Percentiles rank a stretch among this genome's conserved stretches.
Evolutionary conservation across 2,888 invertebrate genomes (phyloP).

Genomic region (Pyrrhosoma nymphula): DNA sequence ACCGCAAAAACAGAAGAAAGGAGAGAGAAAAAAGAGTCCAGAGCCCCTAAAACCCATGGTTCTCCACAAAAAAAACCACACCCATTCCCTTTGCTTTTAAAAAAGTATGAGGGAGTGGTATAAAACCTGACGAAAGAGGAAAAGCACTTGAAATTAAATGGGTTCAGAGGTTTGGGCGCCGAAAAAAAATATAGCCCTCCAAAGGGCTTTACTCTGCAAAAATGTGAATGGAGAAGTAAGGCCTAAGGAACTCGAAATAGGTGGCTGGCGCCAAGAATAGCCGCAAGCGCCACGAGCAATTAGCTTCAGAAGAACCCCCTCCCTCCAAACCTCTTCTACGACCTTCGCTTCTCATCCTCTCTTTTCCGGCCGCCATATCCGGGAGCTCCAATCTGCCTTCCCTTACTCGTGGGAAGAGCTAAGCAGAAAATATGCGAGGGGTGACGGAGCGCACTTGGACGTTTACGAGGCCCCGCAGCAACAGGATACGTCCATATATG

Average conservation of each 20-base stretch:
- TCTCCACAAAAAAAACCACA: no score
- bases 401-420: neutral
- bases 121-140: neutral
- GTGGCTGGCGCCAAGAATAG: neutral
- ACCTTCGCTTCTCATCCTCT: neutral
- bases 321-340: no score
- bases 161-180: neutral
- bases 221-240: neutral
- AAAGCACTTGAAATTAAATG: neutral
- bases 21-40: neutral
- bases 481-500: neutral
- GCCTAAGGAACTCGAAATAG: neutral
- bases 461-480: neutral
- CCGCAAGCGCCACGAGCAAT: slow-evolving; percentile 1
- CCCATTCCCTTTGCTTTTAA: neutral
- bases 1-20: neutral
- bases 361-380: neutral
- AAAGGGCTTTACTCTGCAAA: neutral
- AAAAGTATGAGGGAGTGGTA: neutral
- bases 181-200: neutral
- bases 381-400: neutral
- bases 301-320: neutral
- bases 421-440: neutral
- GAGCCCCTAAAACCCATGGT: no score
- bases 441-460: neutral